Conservation (phyloP, 1,140 invertebrate species). For the Gonatopus flavifemur region DNA sequence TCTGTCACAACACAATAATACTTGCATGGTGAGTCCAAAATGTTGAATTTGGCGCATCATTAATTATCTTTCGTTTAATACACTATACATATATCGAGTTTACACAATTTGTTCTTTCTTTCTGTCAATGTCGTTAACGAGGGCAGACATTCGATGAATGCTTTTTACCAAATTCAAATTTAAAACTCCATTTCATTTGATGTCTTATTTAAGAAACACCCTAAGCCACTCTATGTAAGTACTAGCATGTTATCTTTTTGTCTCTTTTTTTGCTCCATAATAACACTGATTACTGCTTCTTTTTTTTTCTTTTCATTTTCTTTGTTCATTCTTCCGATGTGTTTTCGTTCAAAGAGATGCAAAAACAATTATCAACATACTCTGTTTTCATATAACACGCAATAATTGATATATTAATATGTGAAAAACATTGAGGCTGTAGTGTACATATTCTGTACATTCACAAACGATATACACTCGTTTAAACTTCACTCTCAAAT, state of each 20-base stretch:
- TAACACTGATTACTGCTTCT: too few relatives aligned
- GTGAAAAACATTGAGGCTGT: neutral
- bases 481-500: constrained; percentile 17
- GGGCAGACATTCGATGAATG: too few relatives aligned
- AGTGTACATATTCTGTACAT: neutral
- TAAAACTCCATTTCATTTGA: constrained; percentile 31
- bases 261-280: too few relatives aligned
- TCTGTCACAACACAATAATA: constrained; percentile 60
- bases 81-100: constrained; percentile 27
- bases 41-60: constrained; percentile 42
- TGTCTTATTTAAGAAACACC: constrained; percentile 36
- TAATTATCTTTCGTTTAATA: constrained; percentile 23
- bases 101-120: too few relatives aligned
- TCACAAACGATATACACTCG: neutral
- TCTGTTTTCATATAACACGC: neutral
- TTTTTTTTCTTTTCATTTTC: constrained; percentile 4
- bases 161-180: constrained; percentile 39
- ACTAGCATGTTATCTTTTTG: constrained; percentile 1
- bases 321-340: constrained; percentile 6
- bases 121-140: too few relatives aligned
- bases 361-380: neutral
- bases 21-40: constrained; percentile 54
- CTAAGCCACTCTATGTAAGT: constrained; percentile 28
- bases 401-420: neutral
- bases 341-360: neutral